phyloP scores from a whole-genome alignment of 1,140 invertebrate genomes.

The Euwallacea fornicatus region DNA sequence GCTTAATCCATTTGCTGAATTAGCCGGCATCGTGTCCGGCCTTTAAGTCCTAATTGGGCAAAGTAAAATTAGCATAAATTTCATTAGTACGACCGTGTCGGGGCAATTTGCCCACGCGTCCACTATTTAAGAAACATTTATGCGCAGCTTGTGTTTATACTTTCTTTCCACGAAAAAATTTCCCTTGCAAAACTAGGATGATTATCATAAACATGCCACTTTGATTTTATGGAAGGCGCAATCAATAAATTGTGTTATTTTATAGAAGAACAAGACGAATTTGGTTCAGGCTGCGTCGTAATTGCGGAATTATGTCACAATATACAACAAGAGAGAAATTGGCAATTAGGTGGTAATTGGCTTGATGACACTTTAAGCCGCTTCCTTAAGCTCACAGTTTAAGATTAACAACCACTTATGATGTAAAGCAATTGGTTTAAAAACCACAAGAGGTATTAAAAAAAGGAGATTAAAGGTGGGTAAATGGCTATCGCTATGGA shows the following conservation, averaged over 20 bases:
- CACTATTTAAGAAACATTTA: constrained; percentile 18
- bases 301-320: too few species aligned
- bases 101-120: constrained; percentile 17
- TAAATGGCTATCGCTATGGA: constrained; percentile 20
- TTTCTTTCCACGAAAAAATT: constrained; percentile 4
- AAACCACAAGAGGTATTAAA: not conserved
- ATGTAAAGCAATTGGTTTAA: too few species aligned
- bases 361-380: too few species aligned
- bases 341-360: too few species aligned
- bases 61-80: constrained; percentile 29
- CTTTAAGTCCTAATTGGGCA: constrained; percentile 20
- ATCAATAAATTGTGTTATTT: too few species aligned
- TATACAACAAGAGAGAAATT: too few species aligned
- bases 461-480: constrained; percentile 4
- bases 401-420: too few species aligned
- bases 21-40: constrained; percentile 16
- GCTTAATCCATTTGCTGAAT: constrained; percentile 13
- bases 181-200: not conserved
- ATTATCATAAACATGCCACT: not conserved
- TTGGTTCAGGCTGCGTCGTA: too few species aligned
- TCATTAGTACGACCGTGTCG: constrained; percentile 13
- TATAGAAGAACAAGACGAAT: too few species aligned
- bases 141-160: constrained; percentile 13
- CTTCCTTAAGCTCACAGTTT: too few species aligned
- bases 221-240: too few species aligned